phyloP scores from a whole-genome alignment of 2,113 vertebrate genomes.

The Anguilla rostrata region DNA sequence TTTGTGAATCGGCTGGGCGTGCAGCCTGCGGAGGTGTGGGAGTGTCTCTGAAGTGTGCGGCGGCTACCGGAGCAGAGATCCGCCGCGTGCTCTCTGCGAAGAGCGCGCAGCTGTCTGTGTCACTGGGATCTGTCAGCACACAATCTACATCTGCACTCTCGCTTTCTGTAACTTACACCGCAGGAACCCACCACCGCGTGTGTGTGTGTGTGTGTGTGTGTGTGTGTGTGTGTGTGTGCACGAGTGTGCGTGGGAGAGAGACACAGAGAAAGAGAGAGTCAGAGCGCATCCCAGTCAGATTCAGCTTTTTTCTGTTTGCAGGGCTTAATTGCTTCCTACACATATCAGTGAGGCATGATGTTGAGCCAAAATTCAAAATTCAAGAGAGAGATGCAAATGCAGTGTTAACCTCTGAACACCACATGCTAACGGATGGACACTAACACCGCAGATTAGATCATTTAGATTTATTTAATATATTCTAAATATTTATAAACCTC shows the following conservation, averaged over 20 bases:
- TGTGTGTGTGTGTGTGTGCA: constrained; percentile 26
- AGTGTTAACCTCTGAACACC: not conserved
- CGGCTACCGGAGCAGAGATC: not conserved
- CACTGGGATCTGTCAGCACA: constrained; percentile 48
- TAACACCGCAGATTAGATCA: not conserved
- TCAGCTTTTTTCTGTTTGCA: too few relatives aligned
- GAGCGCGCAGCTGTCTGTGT: constrained; percentile 47
- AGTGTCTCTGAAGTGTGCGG: not conserved
- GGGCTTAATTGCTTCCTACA: not conserved
- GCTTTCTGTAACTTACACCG: constrained; percentile 45
- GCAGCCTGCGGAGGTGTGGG: constrained; percentile 20
- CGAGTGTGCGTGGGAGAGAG: not conserved
- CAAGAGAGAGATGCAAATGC: not conserved
- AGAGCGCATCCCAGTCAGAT: too few relatives aligned
- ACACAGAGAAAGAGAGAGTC: not conserved
- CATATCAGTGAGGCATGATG: not conserved
- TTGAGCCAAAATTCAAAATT: not conserved
- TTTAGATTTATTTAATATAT: too few relatives aligned
- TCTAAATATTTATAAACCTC: not conserved
- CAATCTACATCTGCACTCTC: constrained; percentile 46
- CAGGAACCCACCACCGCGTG: not conserved
- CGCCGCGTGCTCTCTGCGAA: not conserved
- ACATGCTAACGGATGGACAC: not conserved
- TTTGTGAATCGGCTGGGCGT: constrained; percentile 26
- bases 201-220: constrained; percentile 13